Evolutionary conservation across 1,140 invertebrate genomes (phyloP).

Genomic region (Drosophila setifemur): DNA sequence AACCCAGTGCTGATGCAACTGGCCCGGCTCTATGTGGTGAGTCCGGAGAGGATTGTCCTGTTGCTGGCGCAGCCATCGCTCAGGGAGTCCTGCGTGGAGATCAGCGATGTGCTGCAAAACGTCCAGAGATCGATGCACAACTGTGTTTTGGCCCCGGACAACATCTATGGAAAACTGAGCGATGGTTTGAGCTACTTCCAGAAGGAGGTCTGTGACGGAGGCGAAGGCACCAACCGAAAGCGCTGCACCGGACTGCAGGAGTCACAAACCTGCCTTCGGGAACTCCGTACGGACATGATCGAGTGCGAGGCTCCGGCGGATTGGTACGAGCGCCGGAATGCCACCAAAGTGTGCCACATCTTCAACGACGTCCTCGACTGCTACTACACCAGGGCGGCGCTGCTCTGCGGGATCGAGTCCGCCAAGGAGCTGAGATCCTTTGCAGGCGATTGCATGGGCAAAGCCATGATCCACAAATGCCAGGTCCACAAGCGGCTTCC

Average conservation of each 20-base stretch:
- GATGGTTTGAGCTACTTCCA: constrained; percentile 55
- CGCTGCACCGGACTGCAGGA: constrained; percentile 44
- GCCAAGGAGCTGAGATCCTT: constrained; percentile 65
- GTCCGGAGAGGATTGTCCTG: constrained; percentile 74
- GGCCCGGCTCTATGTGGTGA: constrained; percentile 67
- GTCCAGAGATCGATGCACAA: constrained; percentile 34
- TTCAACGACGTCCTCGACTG: constrained; percentile 74
- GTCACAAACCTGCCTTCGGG: constrained; percentile 57
- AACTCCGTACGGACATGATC: constrained; percentile 73
- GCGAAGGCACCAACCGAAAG: constrained; percentile 37
- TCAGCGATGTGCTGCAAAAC: constrained; percentile 47
- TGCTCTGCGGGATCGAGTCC: constrained; percentile 64
- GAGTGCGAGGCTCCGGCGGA: constrained; percentile 75
- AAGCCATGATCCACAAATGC: constrained; percentile 40
- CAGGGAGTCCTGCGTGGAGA: constrained; percentile 40
- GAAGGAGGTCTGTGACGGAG: constrained; percentile 48
- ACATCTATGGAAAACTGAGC: constrained; percentile 61
- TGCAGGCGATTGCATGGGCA: constrained; percentile 59
- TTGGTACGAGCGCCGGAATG: constrained; percentile 71
- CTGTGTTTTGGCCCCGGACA: constrained; percentile 50
- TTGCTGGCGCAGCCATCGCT: constrained; percentile 56
- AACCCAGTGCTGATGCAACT: constrained; percentile 71
- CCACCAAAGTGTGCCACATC: constrained; percentile 43
- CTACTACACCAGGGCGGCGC: constrained; percentile 61
- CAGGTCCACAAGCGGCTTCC: constrained; percentile 38